These are phyloP conservation scores for Alloscopus bannaensis DNA, from an alignment of 2,888 invertebrate species.

Conservation along the genomic window DNA sequence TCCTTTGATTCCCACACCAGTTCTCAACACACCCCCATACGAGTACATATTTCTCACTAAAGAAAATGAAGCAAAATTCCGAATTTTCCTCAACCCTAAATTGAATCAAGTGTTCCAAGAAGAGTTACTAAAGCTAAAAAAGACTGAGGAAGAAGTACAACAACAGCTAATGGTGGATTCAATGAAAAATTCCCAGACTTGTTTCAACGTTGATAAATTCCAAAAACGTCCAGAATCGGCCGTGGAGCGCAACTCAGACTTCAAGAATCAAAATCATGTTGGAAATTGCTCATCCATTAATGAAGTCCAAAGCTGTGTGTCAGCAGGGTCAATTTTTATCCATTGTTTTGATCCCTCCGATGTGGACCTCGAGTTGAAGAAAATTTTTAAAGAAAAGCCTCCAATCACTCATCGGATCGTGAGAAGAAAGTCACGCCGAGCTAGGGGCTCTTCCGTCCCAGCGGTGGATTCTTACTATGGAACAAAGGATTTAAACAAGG, in stretches of 20 bases:
- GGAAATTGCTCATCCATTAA: not conserved
- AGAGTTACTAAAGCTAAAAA: constrained; percentile 35
- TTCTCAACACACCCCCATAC: constrained; percentile 67
- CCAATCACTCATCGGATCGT: constrained; percentile 66
- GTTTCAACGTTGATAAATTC: not conserved
- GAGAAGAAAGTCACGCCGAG: constrained; percentile 51
- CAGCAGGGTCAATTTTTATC: constrained; percentile 31
- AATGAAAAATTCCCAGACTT: not conserved
- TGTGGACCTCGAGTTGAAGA: constrained; percentile 65
- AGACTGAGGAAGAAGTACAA: constrained; percentile 13
- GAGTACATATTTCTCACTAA: constrained; percentile 62
- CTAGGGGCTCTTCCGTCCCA: constrained; percentile 67
- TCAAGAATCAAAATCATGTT: constrained; percentile 36
- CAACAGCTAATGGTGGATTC: not conserved
- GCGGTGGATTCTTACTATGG: constrained; percentile 68
- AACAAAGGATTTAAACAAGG: constrained; percentile 61
- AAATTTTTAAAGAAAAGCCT: constrained; percentile 62
- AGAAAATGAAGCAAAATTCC: constrained; percentile 58
- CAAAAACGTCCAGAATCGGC: not conserved
- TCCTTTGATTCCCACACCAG: constrained; percentile 59
- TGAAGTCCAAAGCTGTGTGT: not conserved
- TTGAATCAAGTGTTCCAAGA: constrained; percentile 50
- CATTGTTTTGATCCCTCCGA: constrained; percentile 66
- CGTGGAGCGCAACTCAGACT: constrained; percentile 3
- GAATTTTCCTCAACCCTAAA: constrained; percentile 62